These are phyloP conservation scores for Hemichromis elongatus DNA, from an alignment of 2,113 vertebrate genomes.

Conservation along the genomic window DNA sequence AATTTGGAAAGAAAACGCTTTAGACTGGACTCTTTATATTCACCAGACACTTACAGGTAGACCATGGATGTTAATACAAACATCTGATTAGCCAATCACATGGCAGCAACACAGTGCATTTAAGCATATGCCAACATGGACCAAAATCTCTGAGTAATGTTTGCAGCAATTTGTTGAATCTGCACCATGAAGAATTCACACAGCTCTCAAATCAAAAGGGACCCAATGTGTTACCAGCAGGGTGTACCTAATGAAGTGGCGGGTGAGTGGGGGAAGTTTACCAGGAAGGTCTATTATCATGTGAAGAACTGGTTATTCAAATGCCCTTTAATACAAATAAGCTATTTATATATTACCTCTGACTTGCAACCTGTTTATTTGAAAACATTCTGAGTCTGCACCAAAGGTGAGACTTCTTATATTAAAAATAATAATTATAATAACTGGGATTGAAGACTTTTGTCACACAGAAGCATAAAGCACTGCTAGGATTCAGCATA, in stretches of 20 bases:
- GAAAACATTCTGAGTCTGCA: too few species aligned
- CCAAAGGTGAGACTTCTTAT: too few species aligned
- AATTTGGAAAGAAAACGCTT: not conserved
- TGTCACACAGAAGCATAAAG: not conserved
- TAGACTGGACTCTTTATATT: not conserved
- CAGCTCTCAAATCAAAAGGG: not conserved
- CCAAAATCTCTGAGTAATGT: not conserved
- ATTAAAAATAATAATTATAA: not conserved
- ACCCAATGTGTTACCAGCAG: not conserved
- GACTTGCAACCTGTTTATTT: too few species aligned
- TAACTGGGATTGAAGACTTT: not conserved
- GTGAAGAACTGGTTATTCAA: too few species aligned
- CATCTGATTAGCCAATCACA: not conserved
- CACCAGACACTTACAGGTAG: not conserved
- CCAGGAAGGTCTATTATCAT: too few species aligned
- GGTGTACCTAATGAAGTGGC: not conserved
- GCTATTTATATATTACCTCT: too few species aligned
- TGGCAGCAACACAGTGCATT: not conserved
- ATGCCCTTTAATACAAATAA: too few species aligned
- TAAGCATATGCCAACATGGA: not conserved
- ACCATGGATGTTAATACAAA: not conserved
- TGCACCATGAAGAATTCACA: not conserved
- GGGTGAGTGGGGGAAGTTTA: fast-evolving
- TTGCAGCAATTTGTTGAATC: not conserved
- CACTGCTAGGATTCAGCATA: not conserved